Conservation (phyloP, 1,140 invertebrate species). For the Trinorchestia longiramus region DNA sequence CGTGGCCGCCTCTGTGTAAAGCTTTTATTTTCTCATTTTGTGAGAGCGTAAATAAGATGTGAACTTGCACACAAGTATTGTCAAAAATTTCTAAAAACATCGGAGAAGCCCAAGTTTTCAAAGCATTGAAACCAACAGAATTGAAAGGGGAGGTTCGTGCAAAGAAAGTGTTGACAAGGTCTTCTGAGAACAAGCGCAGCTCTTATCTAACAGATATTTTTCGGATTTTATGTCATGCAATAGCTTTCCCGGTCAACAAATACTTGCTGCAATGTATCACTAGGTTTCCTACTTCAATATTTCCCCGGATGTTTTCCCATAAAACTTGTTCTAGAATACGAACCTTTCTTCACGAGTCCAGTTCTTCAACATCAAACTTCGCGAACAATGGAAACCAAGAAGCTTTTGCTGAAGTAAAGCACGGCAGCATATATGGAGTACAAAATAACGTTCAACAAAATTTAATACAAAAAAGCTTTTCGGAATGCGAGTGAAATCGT, state of each 20-base stretch:
- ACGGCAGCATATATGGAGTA: background rate
- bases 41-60: background rate
- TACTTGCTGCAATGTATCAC: background rate
- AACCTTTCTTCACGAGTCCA: background rate
- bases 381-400: background rate
- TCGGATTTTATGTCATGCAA: background rate
- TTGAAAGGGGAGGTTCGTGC: background rate
- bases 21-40: background rate
- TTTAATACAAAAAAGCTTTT: background rate
- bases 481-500: background rate
- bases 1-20: background rate
- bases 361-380: background rate
- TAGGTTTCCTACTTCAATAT: background rate
- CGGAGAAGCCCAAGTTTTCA: background rate
- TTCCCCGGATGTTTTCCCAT: background rate
- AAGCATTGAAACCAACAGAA: background rate
- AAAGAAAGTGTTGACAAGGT: background rate
- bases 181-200: background rate
- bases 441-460: background rate
- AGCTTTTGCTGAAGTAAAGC: background rate
- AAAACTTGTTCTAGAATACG: background rate
- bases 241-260: background rate
- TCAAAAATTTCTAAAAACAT: background rate
- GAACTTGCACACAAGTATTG: background rate
- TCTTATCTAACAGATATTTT: background rate